Percentiles rank a stretch among this genome's conserved stretches.
These are phyloP conservation scores for Conchocele bisecta DNA, from an alignment of 2,888 invertebrate species.

Conservation along the genomic window DNA sequence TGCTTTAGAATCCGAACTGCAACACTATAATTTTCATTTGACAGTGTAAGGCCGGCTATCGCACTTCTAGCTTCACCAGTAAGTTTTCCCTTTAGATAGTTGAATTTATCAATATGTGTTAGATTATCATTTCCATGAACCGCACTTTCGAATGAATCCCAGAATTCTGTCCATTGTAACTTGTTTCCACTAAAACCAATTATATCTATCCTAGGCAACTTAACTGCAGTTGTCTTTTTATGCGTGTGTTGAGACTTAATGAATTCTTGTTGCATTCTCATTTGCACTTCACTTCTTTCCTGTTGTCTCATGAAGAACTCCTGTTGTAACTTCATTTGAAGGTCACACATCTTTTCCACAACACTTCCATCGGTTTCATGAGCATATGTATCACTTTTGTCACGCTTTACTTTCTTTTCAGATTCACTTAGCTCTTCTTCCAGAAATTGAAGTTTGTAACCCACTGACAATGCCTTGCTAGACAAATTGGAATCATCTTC, in stretches of 20 bases:
- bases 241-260: slow-evolving; percentile 4
- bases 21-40: slow-evolving; percentile 32
- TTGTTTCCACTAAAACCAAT: slow-evolving; percentile 17
- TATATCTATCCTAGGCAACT: slow-evolving; percentile 27
- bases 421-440: too few species aligned
- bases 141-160: slow-evolving; percentile 29
- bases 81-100: slow-evolving; percentile 25
- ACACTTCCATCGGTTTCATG: not conserved
- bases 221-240: slow-evolving; percentile 3
- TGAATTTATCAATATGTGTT: slow-evolving; percentile 21
- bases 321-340: slow-evolving; percentile 2
- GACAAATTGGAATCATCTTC: too few species aligned
- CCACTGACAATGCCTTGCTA: too few species aligned
- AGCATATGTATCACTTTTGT: too few species aligned
- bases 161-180: slow-evolving; percentile 25
- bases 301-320: slow-evolving; percentile 8
- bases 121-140: slow-evolving; percentile 18
- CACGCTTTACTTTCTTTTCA: too few species aligned
- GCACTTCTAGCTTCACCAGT: slow-evolving; percentile 21
- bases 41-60: slow-evolving; percentile 24
- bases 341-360: slow-evolving; percentile 1
- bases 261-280: slow-evolving; percentile 12
- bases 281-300: too few species aligned
- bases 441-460: too few species aligned
- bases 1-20: slow-evolving; percentile 22